Conservation (phyloP, 2,797 vertebrate genomes). For the Paramormyrops hopkinsi region DNA sequence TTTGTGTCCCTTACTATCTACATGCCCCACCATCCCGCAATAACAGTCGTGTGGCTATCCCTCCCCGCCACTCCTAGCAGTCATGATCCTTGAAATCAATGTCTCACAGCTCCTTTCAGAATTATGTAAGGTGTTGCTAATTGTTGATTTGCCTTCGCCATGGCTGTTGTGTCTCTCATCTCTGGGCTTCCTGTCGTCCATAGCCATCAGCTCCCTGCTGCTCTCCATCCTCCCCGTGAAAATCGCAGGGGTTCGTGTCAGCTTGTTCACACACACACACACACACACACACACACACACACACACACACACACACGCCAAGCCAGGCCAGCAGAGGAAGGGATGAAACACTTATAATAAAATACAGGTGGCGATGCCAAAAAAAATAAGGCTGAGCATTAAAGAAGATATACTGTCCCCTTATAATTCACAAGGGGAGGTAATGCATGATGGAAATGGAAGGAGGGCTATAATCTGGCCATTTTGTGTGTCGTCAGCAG, state of each 20-base stretch:
- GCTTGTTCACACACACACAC: constrained; percentile 53
- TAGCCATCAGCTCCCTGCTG: constrained; percentile 36
- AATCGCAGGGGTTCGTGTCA: constrained; percentile 61
- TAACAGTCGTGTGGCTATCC: background rate
- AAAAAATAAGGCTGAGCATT: background rate
- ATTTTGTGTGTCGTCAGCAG: constrained; percentile 50
- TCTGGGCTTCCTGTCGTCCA: constrained; percentile 42
- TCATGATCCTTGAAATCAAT: constrained; percentile 55
- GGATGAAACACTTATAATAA: constrained; percentile 40
- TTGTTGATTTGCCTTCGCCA: constrained; percentile 60
- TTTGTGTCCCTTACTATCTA: constrained; percentile 26
- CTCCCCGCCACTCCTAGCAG: constrained; percentile 44
- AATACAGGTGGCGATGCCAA: constrained; percentile 3
- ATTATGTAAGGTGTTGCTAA: constrained; percentile 62
- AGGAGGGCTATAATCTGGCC: constrained; percentile 53
- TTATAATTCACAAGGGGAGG: constrained; percentile 40
- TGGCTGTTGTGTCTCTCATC: constrained; percentile 44
- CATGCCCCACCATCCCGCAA: constrained; percentile 17
- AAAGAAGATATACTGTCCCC: constrained; percentile 53
- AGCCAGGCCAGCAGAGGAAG: constrained; percentile 30
- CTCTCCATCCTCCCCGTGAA: constrained; percentile 52
- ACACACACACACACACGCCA: background rate
- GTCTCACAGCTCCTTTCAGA: constrained; percentile 44
- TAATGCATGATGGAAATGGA: constrained; percentile 35
- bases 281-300: background rate